Evolutionary conservation across 92 coral and sea anemone species (phyloP), one percentile per base, ranked within the genome.

Genomic region (Umimayanthus chanpuru): DNA sequence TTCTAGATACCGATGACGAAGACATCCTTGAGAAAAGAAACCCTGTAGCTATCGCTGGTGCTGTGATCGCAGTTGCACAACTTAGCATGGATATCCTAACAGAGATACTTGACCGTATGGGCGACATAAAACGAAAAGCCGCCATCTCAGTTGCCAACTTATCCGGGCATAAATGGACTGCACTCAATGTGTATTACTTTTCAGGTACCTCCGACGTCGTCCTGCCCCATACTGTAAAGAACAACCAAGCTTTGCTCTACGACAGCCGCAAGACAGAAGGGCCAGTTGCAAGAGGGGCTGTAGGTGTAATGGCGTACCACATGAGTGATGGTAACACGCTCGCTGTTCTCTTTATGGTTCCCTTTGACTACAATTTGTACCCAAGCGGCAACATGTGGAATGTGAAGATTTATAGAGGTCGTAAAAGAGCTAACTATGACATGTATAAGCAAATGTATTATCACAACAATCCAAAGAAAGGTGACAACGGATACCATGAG

Each of bases 311-410:
- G 66, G 72, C 92, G 20, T 92, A 92, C 68, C 32, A 21, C 66
- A 74, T 92, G 79, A 44, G 79, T 58, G 79, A 86, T 38, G 50
- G 79, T 4, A 77, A 86, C 39, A 89, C 94, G 21, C 88, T 92
- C 21, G 92, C 77, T 2, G 47, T 92, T 38, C 5, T 92, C 76
- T 92, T 86, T 56, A 86, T 89, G 47, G 90, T 92, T 67, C 93
- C 94, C 2, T 90, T 23, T 43, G 92, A 90, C 81, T 81, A 82
- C 65, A 74, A 82, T 79, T 26, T 66, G 81, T 81, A 90, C 36
- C 36, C 36, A 32, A 32, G 1, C 88, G 0, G 12, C 2, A 92
- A 92, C 92, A 80, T 80, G 88, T 92, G 94, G 94, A 85, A 85
- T 86, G 90, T 75, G 23, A 89, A 85, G 41, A 56, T 92, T 20